These are phyloP conservation scores for Hydrotaea cyrtoneurina DNA, from an alignment of 2,888 invertebrate species.

Conservation along the genomic window DNA sequence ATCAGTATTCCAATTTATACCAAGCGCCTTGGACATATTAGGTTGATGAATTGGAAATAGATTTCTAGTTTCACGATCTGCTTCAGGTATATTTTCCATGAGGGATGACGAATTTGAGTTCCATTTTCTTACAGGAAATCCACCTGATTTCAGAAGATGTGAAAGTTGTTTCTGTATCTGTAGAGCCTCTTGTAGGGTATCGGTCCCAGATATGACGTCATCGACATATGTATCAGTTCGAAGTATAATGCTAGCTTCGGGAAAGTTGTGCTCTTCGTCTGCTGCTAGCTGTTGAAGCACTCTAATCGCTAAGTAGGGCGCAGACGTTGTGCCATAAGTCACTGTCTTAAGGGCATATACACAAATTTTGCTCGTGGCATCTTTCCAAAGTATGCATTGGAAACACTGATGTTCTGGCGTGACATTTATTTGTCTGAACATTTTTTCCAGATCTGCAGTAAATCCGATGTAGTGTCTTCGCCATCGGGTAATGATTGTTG, in stretches of 20 bases:
- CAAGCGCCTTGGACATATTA: conserved; percentile 39
- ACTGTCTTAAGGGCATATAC: conserved; percentile 44
- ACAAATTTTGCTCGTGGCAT: conserved; percentile 27
- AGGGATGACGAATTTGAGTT: conserved; percentile 33
- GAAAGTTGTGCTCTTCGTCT: conserved; percentile 21
- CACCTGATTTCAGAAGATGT: conserved; percentile 31
- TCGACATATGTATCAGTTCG: conserved; percentile 40
- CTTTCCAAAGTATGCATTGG: conserved; percentile 41
- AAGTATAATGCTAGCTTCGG: conserved; percentile 16
- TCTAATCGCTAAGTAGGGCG: conserved; percentile 43
- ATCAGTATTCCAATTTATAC: conserved; percentile 44
- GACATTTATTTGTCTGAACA: conserved; percentile 50
- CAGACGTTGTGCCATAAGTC: conserved; percentile 47
- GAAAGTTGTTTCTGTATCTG: conserved; percentile 34
- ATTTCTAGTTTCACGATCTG: conserved; percentile 18
- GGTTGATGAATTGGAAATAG: not conserved
- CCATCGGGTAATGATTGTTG: conserved; percentile 22
- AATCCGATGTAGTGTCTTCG: conserved; percentile 42
- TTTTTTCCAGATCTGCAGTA: conserved; percentile 54
- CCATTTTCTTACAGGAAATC: conserved; percentile 58
- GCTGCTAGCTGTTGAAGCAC: conserved; percentile 45
- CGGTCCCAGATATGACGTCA: conserved; percentile 54
- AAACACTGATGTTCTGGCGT: conserved; percentile 40
- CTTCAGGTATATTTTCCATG: conserved; percentile 7
- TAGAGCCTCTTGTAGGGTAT: conserved; percentile 29